phyloP scores from a whole-genome alignment of 2,797 vertebrate species.

The Phalanger gymnotis region DNA sequence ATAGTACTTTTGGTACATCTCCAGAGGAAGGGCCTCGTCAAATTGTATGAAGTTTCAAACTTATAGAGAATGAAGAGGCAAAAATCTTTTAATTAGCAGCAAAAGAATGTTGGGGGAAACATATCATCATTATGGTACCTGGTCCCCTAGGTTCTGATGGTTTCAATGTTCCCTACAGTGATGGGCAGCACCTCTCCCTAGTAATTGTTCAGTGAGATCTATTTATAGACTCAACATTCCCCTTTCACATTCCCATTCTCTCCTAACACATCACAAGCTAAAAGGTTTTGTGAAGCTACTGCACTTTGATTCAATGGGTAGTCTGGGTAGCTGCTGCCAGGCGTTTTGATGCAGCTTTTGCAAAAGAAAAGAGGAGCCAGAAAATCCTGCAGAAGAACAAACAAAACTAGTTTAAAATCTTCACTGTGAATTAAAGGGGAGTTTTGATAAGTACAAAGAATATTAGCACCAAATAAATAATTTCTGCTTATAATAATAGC shows the following conservation, averaged over 20 bases:
- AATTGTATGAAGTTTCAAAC: slow-evolving; percentile 17
- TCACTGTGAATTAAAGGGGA: neutral
- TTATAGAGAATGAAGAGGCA: slow-evolving; percentile 6
- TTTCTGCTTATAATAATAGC: neutral
- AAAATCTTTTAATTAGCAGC: slow-evolving; percentile 13
- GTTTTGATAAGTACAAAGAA: neutral
- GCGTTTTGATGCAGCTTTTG: neutral
- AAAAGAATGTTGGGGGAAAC: slow-evolving; percentile 27
- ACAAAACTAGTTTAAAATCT: neutral
- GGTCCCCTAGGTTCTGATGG: neutral
- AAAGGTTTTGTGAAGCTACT: neutral
- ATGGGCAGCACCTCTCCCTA: neutral
- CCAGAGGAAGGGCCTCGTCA: slow-evolving; percentile 21
- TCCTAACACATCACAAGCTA: neutral
- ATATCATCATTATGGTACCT: neutral
- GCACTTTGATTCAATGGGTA: neutral
- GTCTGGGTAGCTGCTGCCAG: neutral
- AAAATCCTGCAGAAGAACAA: neutral
- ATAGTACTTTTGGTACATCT: slow-evolving; percentile 18
- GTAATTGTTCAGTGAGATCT: slow-evolving; percentile 1
- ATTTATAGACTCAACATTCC: neutral
- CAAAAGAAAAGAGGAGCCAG: neutral
- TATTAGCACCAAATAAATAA: neutral
- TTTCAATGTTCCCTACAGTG: neutral
- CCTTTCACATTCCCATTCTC: neutral